Evolutionary conservation across 2,113 vertebrate species (phyloP).

Genomic region (Motacilla tschutschensis): DNA sequence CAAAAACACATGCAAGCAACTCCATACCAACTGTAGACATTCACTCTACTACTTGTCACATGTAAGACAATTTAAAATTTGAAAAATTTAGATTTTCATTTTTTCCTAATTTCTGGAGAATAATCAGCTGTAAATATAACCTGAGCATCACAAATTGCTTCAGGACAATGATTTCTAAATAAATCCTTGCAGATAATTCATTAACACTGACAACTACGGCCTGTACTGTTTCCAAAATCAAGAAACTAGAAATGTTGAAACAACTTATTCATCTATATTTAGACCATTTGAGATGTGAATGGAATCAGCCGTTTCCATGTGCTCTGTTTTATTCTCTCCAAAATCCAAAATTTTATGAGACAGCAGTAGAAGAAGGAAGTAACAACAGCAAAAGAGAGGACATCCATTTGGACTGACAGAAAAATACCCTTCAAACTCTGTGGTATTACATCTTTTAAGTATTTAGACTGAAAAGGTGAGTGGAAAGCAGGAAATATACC

Average conservation of each 20-base stretch:
- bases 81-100: neutral
- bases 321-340: neutral
- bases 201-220: neutral
- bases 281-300: neutral
- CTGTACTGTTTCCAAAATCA: neutral
- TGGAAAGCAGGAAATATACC: rapidly evolving
- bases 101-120: neutral
- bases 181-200: neutral
- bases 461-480: neutral
- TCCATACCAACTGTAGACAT: neutral
- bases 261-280: neutral
- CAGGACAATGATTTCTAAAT: neutral
- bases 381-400: neutral
- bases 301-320: neutral
- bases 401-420: neutral
- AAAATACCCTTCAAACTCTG: neutral
- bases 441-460: neutral
- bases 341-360: neutral
- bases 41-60: neutral
- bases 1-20: neutral
- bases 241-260: neutral
- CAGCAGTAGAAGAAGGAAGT: neutral
- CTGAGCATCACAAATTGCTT: neutral
- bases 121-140: neutral
- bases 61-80: neutral